Evolutionary conservation across 2,797 vertebrate species (phyloP), one percentile per base, ranked within the genome.

Genomic region (Gymnodraco acuticeps): DNA sequence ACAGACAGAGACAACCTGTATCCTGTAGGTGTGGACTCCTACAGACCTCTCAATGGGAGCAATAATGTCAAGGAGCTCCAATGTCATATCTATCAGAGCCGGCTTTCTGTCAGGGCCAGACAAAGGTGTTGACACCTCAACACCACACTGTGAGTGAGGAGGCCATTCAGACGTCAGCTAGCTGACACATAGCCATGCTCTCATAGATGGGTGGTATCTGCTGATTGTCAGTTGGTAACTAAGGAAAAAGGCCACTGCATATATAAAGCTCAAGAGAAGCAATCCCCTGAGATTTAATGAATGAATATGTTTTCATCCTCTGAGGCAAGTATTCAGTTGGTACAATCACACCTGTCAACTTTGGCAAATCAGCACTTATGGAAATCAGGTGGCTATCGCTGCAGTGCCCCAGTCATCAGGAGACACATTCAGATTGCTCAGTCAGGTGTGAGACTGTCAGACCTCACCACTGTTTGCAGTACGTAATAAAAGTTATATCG

Each of bases 51-150:
- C 85, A 83, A 82, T 91, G 88, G 86, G 81, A 91, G 87, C 77
- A 89, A 92, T 92, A 93, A 94, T 87, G 83, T 91, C 83, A 90
- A 89, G 88, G 91, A 91, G 90, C 86, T 89, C 89, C 89, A 81
- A 88, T 94, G 93, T 94, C 93, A 94, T 89, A 94, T 95, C 94
- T 92, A 90, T 95, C 94, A 95, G 86, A 89, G 90, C 86, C 69
- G 89, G 89, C 93, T 94, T 91, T 83, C 90, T 94, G 94, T 95
- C 95, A 94, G 77, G 71, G 74, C 81, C 88, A 91, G 90, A 95
- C 95, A 95, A 95, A 95, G 90, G 90, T 93, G 92, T 88, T 91
- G 94, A 95, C 94, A 93, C 91, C 74, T 87, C 69, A 87, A 92
- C 90, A 84, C 81, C 82, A 83, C 85, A 76, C 73, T 31, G 84